Conservation (phyloP, 2,113 vertebrate species). For the Callorhinus ursinus region DNA sequence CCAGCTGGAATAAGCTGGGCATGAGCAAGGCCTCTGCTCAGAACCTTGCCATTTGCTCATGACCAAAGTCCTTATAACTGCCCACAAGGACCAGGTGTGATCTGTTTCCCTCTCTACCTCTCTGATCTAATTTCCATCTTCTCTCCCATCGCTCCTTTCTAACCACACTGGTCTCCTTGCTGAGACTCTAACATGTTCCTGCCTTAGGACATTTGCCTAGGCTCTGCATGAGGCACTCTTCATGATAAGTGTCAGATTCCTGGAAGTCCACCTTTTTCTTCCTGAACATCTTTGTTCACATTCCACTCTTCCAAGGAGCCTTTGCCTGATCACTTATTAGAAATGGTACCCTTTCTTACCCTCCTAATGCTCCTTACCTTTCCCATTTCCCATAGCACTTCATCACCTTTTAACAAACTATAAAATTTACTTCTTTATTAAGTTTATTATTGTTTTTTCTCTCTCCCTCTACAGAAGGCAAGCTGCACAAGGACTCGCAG, state of each 20-base stretch:
- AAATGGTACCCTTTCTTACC: neutral
- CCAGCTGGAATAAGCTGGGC: neutral
- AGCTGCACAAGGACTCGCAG: neutral
- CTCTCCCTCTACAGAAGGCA: neutral
- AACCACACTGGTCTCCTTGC: neutral
- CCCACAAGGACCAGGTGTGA: neutral
- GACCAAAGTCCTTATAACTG: neutral
- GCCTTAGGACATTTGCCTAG: neutral
- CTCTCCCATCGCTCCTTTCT: neutral
- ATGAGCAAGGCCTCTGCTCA: neutral
- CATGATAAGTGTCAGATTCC: neutral
- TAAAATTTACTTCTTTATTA: neutral
- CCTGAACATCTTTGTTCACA: neutral
- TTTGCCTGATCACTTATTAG: neutral
- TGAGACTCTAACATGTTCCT: neutral
- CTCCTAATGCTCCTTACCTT: neutral
- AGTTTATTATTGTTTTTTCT: neutral
- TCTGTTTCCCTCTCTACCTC: neutral
- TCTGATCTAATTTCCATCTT: neutral
- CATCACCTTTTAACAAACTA: neutral
- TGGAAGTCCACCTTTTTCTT: neutral
- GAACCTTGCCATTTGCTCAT: neutral
- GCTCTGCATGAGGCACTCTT: neutral
- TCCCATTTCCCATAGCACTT: neutral
- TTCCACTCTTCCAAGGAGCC: neutral